Evolutionary conservation across 1,140 invertebrate genomes (phyloP).

Genomic region (Panagrolaimus sp.): DNA sequence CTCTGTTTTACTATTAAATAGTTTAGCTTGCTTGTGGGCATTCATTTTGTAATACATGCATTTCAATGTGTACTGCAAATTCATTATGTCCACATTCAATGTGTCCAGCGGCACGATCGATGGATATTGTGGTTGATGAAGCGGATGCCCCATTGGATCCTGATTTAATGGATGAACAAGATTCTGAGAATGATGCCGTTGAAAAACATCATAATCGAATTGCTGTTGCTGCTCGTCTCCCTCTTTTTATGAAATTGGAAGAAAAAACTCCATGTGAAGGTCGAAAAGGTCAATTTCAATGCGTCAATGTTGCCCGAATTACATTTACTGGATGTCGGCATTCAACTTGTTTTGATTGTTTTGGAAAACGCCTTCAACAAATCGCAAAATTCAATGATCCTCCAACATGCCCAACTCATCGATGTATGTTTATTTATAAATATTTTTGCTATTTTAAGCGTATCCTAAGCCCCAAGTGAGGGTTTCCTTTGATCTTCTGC

Average conservation of each 20-base stretch:
- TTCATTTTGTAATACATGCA: background rate
- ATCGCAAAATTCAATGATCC: constrained; percentile 1
- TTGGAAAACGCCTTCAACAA: background rate
- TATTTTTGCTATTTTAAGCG: too few relatives aligned
- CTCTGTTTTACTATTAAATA: background rate
- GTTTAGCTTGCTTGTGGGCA: constrained; percentile 7
- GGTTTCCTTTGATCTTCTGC: too few relatives aligned
- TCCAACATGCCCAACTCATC: background rate
- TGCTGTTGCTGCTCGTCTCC: constrained; percentile 1
- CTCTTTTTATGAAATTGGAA: background rate
- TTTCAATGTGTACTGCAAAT: constrained; percentile 2
- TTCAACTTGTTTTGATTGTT: constrained; percentile 2
- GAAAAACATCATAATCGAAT: constrained; percentile 8
- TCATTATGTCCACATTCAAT: background rate
- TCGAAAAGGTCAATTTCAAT: background rate
- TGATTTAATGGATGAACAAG: background rate
- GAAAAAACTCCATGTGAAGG: constrained; percentile 9
- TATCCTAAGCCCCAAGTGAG: too few relatives aligned
- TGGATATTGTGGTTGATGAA: constrained; percentile 14
- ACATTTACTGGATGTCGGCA: constrained; percentile 3
- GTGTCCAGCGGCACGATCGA: background rate
- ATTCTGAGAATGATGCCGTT: background rate
- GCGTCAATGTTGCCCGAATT: background rate
- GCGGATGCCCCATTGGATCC: constrained; percentile 5
- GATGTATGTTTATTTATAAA: too few relatives aligned